phyloP scores from a whole-genome alignment of 2,113 vertebrate genomes.

The Brachyhypopomus gauderio region DNA sequence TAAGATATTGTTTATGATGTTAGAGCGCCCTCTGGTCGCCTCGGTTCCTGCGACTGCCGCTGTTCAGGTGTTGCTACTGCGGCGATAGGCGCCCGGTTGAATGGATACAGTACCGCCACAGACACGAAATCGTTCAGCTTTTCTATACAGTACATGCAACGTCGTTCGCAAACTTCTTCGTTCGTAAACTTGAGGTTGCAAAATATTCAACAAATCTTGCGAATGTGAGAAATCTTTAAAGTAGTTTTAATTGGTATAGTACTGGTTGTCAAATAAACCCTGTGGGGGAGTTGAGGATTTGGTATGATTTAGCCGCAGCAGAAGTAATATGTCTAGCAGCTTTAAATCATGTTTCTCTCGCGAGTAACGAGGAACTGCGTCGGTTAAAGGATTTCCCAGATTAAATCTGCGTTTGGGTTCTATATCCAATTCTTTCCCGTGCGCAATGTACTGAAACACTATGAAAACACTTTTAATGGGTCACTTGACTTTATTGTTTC shows the following conservation, averaged over 20 bases:
- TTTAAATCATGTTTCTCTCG: background rate
- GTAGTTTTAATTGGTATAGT: background rate
- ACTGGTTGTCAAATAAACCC: background rate
- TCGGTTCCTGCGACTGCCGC: no score
- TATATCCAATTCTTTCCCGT: background rate
- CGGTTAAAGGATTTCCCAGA: constrained; percentile 4
- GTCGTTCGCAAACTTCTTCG: background rate
- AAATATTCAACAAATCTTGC: background rate
- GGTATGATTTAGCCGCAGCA: no score
- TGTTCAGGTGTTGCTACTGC: background rate
- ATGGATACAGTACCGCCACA: background rate
- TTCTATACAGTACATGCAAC: background rate
- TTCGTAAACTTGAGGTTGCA: background rate
- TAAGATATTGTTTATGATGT: constrained; percentile 60
- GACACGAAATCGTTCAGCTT: background rate
- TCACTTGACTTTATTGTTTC: constrained; percentile 30
- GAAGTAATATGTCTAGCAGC: no score
- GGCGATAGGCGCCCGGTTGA: no score
- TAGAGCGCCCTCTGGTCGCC: constrained; percentile 74
- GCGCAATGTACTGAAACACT: constrained; percentile 12
- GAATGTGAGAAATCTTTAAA: no score
- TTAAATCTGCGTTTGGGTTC: constrained; percentile 2
- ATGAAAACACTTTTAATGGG: constrained; percentile 26
- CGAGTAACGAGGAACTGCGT: no score
- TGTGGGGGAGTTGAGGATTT: no score